Evolutionary conservation across 1,140 invertebrate species (phyloP).

Genomic region (Ylistrum balloti): DNA sequence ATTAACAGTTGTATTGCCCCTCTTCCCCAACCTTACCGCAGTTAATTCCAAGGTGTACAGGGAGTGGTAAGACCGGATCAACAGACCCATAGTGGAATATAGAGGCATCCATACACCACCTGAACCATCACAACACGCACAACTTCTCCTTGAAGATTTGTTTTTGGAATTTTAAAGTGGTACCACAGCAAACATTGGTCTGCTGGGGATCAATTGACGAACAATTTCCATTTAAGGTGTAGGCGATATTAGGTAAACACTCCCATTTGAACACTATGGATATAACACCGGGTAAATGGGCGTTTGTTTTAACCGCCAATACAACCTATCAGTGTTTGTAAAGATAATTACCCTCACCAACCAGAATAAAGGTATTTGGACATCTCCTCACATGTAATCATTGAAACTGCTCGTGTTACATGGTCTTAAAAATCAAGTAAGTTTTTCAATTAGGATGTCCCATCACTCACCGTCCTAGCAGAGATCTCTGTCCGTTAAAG

Average conservation of each 20-base stretch:
- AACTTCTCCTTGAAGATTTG: not conserved
- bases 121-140: not conserved
- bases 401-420: constrained; percentile 21
- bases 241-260: not conserved
- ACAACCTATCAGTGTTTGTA: not conserved
- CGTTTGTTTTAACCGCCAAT: not conserved
- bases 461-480: not conserved
- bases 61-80: not conserved
- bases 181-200: constrained; percentile 18
- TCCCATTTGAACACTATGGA: not conserved
- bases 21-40: not conserved
- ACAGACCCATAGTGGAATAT: not conserved
- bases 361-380: not conserved
- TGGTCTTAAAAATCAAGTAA: not conserved
- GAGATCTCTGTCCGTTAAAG: not conserved
- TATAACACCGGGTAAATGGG: not conserved
- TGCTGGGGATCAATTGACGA: constrained; percentile 18
- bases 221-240: constrained; percentile 16
- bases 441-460: not conserved
- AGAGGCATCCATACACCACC: constrained; percentile 26
- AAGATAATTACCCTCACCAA: not conserved
- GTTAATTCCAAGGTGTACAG: not conserved
- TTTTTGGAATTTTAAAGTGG: constrained; percentile 23
- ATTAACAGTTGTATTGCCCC: not conserved
- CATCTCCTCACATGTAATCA: not conserved